These are phyloP conservation scores for Lucilia cuprina DNA, from an alignment of 1,140 invertebrate species.

Conservation along the genomic window DNA sequence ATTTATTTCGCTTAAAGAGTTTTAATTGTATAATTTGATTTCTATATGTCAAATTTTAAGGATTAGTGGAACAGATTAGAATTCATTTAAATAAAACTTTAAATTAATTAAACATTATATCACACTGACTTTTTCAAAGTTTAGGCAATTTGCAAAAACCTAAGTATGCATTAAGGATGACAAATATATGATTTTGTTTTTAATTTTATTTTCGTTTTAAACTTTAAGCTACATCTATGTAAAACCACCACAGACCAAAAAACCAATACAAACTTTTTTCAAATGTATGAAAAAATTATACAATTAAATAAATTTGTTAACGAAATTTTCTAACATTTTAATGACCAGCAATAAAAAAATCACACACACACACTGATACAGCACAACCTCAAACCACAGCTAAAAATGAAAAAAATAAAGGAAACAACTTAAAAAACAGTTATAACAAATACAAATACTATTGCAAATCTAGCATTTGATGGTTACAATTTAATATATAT, in stretches of 20 bases:
- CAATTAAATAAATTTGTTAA: conserved; percentile 15
- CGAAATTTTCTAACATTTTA: neutral
- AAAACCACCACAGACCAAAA: neutral
- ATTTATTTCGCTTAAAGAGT: no score
- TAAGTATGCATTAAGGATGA: no score
- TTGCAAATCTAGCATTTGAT: conserved; percentile 15
- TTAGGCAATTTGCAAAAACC: no score
- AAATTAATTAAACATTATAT: no score
- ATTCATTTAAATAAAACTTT: no score
- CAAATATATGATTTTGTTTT: no score
- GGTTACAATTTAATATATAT: neutral
- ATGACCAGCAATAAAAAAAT: neutral
- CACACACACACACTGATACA: neutral
- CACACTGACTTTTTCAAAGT: no score
- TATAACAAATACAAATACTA: conserved; percentile 2
- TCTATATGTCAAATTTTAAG: no score
- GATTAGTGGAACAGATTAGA: no score
- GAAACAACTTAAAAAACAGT: neutral
- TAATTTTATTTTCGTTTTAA: neutral
- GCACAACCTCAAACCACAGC: neutral
- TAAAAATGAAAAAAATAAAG: neutral
- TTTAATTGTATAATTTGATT: no score
- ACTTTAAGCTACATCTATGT: neutral
- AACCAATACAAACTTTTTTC: neutral
- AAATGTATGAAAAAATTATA: neutral